Percentiles rank a stretch among this genome's conserved stretches.
phyloP scores from a whole-genome alignment of 2,113 vertebrate species.

The Ophiodon elongatus region DNA sequence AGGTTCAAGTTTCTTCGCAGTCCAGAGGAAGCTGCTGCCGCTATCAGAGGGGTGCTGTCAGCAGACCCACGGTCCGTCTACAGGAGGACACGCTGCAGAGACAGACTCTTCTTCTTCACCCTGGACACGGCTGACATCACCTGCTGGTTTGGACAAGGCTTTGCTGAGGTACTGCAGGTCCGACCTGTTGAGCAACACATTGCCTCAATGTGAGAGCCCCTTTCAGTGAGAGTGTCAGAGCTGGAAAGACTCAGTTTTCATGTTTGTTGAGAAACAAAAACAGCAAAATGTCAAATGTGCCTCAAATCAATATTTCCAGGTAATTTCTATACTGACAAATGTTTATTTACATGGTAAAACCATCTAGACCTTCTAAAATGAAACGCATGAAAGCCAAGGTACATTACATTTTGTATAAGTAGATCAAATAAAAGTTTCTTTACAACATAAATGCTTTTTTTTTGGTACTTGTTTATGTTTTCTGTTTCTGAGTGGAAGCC shows the following conservation, averaged over 20 bases:
- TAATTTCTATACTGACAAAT: background rate
- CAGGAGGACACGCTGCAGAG: constrained; percentile 85
- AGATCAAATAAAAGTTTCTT: constrained; percentile 20
- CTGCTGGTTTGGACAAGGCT: constrained; percentile 90
- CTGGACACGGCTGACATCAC: constrained; percentile 88
- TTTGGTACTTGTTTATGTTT: background rate
- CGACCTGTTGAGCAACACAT: constrained; percentile 58
- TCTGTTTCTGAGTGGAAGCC: background rate
- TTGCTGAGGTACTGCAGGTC: constrained; percentile 89
- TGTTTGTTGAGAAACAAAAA: background rate
- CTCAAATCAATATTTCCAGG: background rate
- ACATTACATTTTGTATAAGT: background rate
- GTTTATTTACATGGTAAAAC: background rate
- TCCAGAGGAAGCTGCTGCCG: constrained; percentile 83
- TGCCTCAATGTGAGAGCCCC: background rate
- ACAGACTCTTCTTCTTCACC: constrained; percentile 87
- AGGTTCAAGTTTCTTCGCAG: constrained; percentile 86
- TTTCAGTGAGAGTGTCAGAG: background rate
- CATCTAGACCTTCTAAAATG: background rate
- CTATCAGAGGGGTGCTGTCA: constrained; percentile 86
- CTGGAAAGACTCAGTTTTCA: background rate
- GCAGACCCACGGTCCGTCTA: constrained; percentile 92
- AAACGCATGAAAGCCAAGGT: background rate
- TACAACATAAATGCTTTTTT: background rate
- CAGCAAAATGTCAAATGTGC: background rate